Evolutionary conservation across 2,888 invertebrate genomes (phyloP).

Genomic region (Melinaea menophilus): DNA sequence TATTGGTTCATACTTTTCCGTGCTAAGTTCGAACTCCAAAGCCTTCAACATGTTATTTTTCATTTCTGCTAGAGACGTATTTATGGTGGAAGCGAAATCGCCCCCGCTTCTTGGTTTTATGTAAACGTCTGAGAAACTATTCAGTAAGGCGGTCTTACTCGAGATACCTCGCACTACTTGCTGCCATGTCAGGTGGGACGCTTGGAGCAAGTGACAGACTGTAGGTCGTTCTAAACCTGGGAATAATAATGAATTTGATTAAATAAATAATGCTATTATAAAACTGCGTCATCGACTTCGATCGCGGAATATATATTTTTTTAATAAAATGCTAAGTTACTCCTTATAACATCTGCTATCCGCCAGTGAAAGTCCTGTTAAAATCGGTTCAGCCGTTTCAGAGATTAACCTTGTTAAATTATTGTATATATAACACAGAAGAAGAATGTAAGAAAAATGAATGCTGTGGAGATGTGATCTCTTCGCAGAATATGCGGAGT

Average conservation of each 20-base stretch:
- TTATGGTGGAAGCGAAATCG: slow-evolving; percentile 55
- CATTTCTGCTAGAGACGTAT: slow-evolving; percentile 67
- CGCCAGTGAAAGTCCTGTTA: too few species aligned
- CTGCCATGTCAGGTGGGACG: slow-evolving; percentile 80
- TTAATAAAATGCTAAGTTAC: too few species aligned
- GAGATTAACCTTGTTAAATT: too few species aligned
- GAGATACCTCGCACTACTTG: slow-evolving; percentile 80
- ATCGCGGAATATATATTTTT: too few species aligned
- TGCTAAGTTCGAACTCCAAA: slow-evolving; percentile 43
- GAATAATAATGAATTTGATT: slow-evolving; percentile 31
- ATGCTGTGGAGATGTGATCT: too few species aligned
- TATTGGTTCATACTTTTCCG: slow-evolving; percentile 33
- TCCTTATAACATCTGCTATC: too few species aligned
- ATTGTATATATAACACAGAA: too few species aligned
- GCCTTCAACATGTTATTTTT: slow-evolving; percentile 67
- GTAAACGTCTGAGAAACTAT: slow-evolving; percentile 82
- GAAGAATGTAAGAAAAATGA: too few species aligned
- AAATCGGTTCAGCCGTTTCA: too few species aligned
- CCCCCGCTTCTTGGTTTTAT: slow-evolving; percentile 73
- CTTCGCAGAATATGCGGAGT: too few species aligned
- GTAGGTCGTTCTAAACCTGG: slow-evolving; percentile 79
- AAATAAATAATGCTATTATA: too few species aligned
- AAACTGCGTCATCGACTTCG: too few species aligned
- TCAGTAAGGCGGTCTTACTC: slow-evolving; percentile 73
- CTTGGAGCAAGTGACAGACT: slow-evolving; percentile 81